These are phyloP conservation scores for Zalophus californianus DNA, from an alignment of 2,797 vertebrate genomes.

Conservation along the genomic window DNA sequence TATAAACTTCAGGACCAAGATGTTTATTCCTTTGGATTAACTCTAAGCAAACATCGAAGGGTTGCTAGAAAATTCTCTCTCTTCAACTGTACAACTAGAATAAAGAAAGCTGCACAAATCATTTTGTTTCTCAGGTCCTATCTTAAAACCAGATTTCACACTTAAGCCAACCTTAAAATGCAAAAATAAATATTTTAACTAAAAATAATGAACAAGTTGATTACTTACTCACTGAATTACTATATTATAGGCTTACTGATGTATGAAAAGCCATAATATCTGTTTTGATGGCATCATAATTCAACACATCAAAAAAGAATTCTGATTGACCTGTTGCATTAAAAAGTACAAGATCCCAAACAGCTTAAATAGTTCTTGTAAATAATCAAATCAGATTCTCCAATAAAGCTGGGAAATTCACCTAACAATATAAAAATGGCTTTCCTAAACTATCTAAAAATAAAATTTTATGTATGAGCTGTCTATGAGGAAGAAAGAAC, in stretches of 20 bases:
- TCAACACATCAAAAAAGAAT: constrained; percentile 21
- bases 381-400: constrained; percentile 42
- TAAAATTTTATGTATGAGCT: constrained; percentile 38
- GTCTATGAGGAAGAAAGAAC: background rate
- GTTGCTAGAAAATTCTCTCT: constrained; percentile 53
- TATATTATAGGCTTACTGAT: background rate
- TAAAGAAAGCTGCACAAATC: background rate
- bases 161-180: constrained; percentile 37
- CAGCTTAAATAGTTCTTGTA: constrained; percentile 27
- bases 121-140: constrained; percentile 36
- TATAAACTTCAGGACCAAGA: constrained; percentile 60
- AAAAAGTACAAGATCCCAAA: constrained; percentile 34
- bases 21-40: constrained; percentile 57
- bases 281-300: constrained; percentile 35
- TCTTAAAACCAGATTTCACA: constrained; percentile 54
- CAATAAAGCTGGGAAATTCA: constrained; percentile 52
- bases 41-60: constrained; percentile 58
- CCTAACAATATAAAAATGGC: constrained; percentile 9
- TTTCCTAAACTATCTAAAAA: constrained; percentile 53
- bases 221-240: constrained; percentile 20
- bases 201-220: background rate
- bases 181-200: constrained; percentile 51
- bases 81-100: constrained; percentile 40
- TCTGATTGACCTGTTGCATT: constrained; percentile 2
- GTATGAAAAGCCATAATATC: background rate